Base-by-base conservation (phyloP, 2,797 vertebrate genomes). In the Pipistrellus nathusii region DNA sequence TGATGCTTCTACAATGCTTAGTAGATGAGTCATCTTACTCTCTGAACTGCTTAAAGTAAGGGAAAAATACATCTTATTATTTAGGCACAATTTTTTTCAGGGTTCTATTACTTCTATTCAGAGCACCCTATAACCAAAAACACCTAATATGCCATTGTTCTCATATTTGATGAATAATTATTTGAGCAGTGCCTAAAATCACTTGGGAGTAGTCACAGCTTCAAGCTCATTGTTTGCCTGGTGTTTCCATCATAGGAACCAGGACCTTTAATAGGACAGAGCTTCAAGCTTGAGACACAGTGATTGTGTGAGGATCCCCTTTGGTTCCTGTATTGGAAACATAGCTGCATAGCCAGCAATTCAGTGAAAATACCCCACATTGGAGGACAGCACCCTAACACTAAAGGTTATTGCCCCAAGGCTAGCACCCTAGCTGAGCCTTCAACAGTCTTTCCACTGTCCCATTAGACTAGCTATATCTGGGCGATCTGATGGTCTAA, bases 101-200 rank as follows among this genome's bases (percentile, higher is more conserved):
- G 3, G 0, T 53, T 93, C 91, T 68, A 30, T 57, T 84, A 53
- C 13, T 86, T 55, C 72, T 15, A 87, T 2, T 6, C n/a, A 46
- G 57, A 53, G 3, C 0, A 88, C 4, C 1, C 20, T 59, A 2
- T 81, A 76, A 82, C 3, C 44, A 59, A 87, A 81, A 90, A 6
- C 35, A 62, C 53, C 38, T 88, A 46, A 48, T 13, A 51, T 51
- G 30, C 71, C 51, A 86, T 55, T 96, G 97, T 96, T 0, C 94
- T 57, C 55, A 90, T 91, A 62, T 73, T 89, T 96, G 27, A 88
- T 95, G 92, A 96, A 94, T 93, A 90, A 76, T 17, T 82, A 95
- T 89, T 95, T 59, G 25, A 59, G 57, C 11, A 59, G 25, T 59
- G 20, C n/a, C 55, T 83, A 27, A 85, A 91, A 72, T 69, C 71